Evolutionary conservation across 1,140 invertebrate species (phyloP).

Genomic region (Neodiprion lecontei): DNA sequence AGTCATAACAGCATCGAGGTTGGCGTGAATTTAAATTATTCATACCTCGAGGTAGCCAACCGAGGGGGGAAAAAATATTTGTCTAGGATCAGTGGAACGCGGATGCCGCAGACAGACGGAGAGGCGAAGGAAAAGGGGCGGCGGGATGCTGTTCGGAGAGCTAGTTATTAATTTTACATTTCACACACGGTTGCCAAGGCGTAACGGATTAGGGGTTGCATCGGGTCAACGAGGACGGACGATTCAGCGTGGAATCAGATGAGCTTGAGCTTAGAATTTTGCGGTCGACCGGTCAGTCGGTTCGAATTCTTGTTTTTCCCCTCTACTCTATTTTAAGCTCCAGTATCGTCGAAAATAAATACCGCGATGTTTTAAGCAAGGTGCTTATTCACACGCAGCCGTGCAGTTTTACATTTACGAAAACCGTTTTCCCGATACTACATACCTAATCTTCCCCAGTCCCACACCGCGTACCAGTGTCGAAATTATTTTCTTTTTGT

Average conservation of each 20-base stretch:
- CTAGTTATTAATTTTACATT: constrained; percentile 4
- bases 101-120: not conserved
- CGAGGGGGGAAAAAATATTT: not conserved
- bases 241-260: not conserved
- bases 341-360: no score
- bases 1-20: not conserved
- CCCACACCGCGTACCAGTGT: no score
- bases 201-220: not conserved
- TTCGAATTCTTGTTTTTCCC: no score
- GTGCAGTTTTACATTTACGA: no score
- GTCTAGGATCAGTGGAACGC: not conserved
- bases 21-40: constrained; percentile 3
- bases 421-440: no score
- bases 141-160: not conserved
- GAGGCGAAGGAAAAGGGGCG: no score
- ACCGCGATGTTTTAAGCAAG: no score
- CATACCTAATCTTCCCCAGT: no score
- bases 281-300: not conserved
- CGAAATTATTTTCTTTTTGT: not conserved
- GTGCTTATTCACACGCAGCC: no score
- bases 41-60: not conserved
- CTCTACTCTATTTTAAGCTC: no score
- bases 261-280: not conserved
- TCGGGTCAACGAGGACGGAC: not conserved
- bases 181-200: not conserved